Base-by-base conservation (phyloP, 2,797 vertebrate genomes). In the Clarias fuscus region DNA sequence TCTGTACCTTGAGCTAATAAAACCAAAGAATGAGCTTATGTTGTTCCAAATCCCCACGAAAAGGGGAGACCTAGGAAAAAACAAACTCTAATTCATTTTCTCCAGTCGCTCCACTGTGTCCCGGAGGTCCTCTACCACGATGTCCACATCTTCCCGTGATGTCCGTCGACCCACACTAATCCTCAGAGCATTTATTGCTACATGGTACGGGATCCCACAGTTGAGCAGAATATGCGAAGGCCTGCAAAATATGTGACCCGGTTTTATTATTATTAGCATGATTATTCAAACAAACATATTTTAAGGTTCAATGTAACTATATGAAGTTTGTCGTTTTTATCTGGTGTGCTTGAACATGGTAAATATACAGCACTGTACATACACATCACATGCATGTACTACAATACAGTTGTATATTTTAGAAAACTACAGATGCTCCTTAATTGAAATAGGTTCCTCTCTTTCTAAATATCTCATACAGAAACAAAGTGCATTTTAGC, bases 221-320 rank as follows among this genome's bases (percentile, higher is more conserved):
- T 92, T 96, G 89, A 99, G 95, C 59, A 99, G 95, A 91, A 99
- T 95, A 0, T 95, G 95, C 0, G 98, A 99, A 0, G 98, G 97
- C 93, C 98, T 99, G 94, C 5, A 78, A 89, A 68, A 70, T 80
- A 0, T 27, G 7, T 53, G 24, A 73, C 13, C 43, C 43, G 1
- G 22, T 56, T 56, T 14, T 56, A 56, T 13, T 13, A 53, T 53
- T 53, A 33, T 33, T 33, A 33, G 33, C 1, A 33, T 33, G 33
- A 53, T 53, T 53, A 72, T 20, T 72, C 22, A 43, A 72, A 20
- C 70, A 22, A 10, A 43, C 1, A 11, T n/a, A 24, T n/a, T 48
- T 72, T 53, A 48, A 76, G 24, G 48, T 27, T 53, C 6, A 27
- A n/a, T 15, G 8, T 59, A 27, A 13, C 4, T 33, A 77, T 33